Evolutionary conservation across 2,888 invertebrate genomes (phyloP).

Genomic region (Arctia plantaginis): DNA sequence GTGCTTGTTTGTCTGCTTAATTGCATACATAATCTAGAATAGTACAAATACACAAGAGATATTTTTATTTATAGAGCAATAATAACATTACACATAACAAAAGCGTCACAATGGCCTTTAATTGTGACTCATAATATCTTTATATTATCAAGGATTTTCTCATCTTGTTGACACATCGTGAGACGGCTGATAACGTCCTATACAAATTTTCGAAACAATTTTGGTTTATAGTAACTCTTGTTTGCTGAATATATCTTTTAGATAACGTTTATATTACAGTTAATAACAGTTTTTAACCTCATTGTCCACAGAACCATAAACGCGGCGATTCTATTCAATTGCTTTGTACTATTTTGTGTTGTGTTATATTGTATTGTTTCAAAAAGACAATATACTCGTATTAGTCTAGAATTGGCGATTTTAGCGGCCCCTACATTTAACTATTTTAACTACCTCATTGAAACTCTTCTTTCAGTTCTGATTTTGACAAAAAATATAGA

Average conservation of each 20-base stretch:
- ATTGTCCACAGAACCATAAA: conserved; percentile 11
- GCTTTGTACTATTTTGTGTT: background rate
- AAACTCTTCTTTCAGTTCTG: background rate
- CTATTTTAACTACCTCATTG: background rate
- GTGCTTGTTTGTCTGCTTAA: background rate
- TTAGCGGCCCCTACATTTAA: background rate
- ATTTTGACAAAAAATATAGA: background rate
- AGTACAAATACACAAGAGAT: background rate
- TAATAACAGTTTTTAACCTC: conserved; percentile 23
- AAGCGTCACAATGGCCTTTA: conserved; percentile 31
- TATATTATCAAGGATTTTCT: conserved; percentile 30
- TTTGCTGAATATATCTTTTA: conserved; percentile 27
- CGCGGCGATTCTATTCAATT: conserved; percentile 3
- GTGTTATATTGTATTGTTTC: background rate
- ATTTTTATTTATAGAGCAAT: conserved; percentile 29
- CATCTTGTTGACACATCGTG: conserved; percentile 26
- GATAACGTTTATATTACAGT: conserved; percentile 33
- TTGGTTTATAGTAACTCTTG: conserved; percentile 31
- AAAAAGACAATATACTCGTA: background rate
- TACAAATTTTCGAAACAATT: conserved; percentile 21
- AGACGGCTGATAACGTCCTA: conserved; percentile 6
- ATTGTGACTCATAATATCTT: conserved; percentile 33
- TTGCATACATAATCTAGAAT: background rate
- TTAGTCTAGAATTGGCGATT: background rate
- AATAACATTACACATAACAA: conserved; percentile 22